phyloP scores from a whole-genome alignment of 2,113 vertebrate species.

The Oryctolagus cuniculus region mOryCun1.1 NC_091438.1:38567001-38567500 shows the following conservation, averaged over 20 bases:
- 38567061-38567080: background rate
- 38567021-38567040: background rate
- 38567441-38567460: constrained; percentile 87
- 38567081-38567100: background rate
- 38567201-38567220: background rate
- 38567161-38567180: background rate
- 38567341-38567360: background rate
- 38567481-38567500: constrained; percentile 93
- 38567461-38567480: constrained; percentile 84
- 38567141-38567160: background rate
- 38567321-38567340: background rate
- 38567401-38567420: background rate
- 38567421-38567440: background rate
- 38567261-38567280: background rate
- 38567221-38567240: background rate
- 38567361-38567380: background rate
- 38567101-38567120: background rate
- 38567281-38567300: background rate
- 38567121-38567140: background rate
- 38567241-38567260: background rate
- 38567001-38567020: background rate
- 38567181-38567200: background rate
- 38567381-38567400: background rate
- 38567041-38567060: background rate
- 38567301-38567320: background rate